A percentile compares a stretch with the other conserved stretches of the same genome.
phyloP scores from a whole-genome alignment of 2,113 vertebrate genomes.

The Xiphophorus hellerii region DNA sequence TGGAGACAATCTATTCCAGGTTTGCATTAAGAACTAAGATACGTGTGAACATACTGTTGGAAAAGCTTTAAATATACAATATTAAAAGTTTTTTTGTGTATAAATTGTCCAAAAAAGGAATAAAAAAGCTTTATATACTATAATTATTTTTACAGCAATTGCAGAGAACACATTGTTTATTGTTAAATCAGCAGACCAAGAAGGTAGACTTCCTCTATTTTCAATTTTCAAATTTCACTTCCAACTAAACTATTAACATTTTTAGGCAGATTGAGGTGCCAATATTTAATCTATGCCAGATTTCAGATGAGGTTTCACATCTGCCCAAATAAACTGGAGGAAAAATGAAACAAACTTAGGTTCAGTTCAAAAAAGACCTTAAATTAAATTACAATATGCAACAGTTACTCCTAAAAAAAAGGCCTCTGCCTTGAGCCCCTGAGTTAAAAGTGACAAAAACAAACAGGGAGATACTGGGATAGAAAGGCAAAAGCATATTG shows the following conservation, averaged over 20 bases:
- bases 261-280: too few relatives aligned
- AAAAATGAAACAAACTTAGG: too few relatives aligned
- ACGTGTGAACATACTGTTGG: neutral
- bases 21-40: constrained; percentile 11
- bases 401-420: too few relatives aligned
- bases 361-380: too few relatives aligned
- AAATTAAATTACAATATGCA: too few relatives aligned
- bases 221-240: too few relatives aligned
- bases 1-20: neutral
- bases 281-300: too few relatives aligned
- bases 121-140: neutral
- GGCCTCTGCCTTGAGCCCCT: too few relatives aligned
- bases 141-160: neutral
- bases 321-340: too few relatives aligned
- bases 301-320: too few relatives aligned
- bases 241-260: too few relatives aligned
- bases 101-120: neutral
- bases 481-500: neutral
- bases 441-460: neutral
- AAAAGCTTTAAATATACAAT: neutral
- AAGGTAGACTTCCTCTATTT: neutral
- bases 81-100: neutral
- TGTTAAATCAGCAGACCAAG: neutral
- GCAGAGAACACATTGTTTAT: neutral
- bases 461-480: neutral